Evolutionary conservation across 2,888 invertebrate genomes (phyloP).

Genomic region (Cryptus viduatorius): DNA sequence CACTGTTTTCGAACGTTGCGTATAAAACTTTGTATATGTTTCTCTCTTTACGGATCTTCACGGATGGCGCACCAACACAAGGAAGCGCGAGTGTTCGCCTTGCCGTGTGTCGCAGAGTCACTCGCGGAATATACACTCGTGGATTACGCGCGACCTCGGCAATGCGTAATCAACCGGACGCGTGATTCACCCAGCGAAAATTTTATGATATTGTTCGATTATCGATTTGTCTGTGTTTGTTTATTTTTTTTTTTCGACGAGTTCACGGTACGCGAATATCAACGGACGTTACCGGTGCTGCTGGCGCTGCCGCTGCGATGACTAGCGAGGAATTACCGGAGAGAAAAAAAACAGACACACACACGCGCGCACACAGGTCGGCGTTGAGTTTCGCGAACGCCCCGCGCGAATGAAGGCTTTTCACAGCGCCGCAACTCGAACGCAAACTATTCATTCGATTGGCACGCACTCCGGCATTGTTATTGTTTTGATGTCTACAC

Average conservation of each 20-base stretch:
- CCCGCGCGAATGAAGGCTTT: slow-evolving; percentile 41
- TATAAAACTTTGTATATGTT: slow-evolving; percentile 1
- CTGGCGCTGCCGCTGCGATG: background rate
- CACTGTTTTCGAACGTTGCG: background rate
- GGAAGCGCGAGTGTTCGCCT: background rate
- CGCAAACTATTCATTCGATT: slow-evolving; percentile 60
- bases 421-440: slow-evolving; percentile 24
- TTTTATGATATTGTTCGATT: slow-evolving; percentile 59
- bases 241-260: background rate
- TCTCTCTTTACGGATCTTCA: slow-evolving; percentile 20
- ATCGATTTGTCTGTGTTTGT: background rate
- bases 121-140: background rate
- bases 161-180: slow-evolving; percentile 72
- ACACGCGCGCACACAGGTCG: background rate
- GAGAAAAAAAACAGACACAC: background rate
- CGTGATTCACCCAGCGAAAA: slow-evolving; percentile 80
- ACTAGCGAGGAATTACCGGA: background rate
- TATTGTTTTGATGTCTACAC: slow-evolving; percentile 67
- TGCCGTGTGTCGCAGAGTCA: background rate
- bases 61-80: slow-evolving; percentile 16
- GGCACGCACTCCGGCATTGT: slow-evolving; percentile 69
- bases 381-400: background rate
- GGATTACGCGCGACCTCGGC: slow-evolving; percentile 33
- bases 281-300: background rate
- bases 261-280: background rate